Percentiles rank a stretch among this genome's conserved stretches.
phyloP scores from a whole-genome alignment of 2,113 vertebrate species.

The Aegotheles bennettii region DNA sequence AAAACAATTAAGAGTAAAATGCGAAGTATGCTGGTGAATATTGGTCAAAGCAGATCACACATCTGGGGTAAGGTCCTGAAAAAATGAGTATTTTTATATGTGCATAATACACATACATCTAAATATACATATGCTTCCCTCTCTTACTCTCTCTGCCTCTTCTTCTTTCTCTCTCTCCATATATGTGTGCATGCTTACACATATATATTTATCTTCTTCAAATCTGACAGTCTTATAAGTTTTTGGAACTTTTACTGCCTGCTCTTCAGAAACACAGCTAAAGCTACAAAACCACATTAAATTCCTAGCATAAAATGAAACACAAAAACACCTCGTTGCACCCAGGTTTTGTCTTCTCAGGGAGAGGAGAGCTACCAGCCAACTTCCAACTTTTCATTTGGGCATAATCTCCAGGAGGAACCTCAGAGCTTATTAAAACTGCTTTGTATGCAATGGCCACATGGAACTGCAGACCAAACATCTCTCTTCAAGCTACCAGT shows the following conservation, averaged over 20 bases:
- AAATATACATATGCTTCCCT: not conserved
- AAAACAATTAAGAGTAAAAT: not conserved
- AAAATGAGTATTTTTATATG: not conserved
- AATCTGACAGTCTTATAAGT: not conserved
- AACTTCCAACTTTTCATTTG: not conserved
- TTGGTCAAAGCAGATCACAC: not conserved
- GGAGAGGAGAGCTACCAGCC: not conserved
- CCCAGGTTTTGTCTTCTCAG: not conserved
- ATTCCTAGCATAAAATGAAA: not conserved
- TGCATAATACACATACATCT: not conserved
- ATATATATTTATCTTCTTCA: not conserved
- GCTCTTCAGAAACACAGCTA: slow-evolving; percentile 4
- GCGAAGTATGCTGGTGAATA: not conserved
- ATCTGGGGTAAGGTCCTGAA: not conserved
- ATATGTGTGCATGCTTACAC: not conserved
- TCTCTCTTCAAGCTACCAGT: not conserved
- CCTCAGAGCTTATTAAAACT: not conserved
- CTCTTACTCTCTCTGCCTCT: not conserved
- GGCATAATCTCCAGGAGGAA: not conserved
- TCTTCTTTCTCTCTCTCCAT: not conserved
- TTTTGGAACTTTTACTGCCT: slow-evolving; percentile 2
- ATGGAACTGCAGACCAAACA: not conserved
- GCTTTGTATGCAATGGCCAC: not conserved
- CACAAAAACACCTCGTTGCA: not conserved
- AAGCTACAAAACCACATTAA: not conserved